Conservation (phyloP, 2,888 invertebrate genomes). For the Prenolepis imparis region DNA sequence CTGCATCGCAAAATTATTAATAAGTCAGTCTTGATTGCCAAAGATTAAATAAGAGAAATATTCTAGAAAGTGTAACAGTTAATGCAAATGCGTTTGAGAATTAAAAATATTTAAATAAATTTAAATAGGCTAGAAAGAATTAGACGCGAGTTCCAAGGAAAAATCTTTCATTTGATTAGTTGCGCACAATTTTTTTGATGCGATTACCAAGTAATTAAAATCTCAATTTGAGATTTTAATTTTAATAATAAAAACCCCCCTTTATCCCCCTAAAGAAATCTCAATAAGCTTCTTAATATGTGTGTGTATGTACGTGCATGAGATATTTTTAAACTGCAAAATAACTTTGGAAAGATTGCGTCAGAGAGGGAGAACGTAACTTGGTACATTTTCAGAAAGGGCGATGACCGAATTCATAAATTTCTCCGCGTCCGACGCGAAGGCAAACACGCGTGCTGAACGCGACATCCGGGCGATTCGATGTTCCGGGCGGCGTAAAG, state of each 20-base stretch:
- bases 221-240: no score
- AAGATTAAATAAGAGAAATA: neutral
- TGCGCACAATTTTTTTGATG: no score
- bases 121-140: no score
- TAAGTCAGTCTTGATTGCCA: conserved; percentile 11
- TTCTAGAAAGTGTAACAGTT: neutral
- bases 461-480: conserved; percentile 5
- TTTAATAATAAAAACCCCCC: no score
- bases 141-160: no score
- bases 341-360: neutral
- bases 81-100: neutral
- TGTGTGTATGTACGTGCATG: neutral
- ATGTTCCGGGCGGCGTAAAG: conserved; percentile 40
- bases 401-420: conserved; percentile 39
- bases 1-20: neutral
- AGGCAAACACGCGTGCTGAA: conserved; percentile 26
- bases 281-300: neutral
- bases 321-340: neutral
- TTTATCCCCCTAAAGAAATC: neutral
- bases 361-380: neutral
- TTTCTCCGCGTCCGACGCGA: conserved; percentile 16
- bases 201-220: no score
- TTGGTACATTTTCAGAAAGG: conserved; percentile 49
- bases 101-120: neutral
- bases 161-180: no score